Evolutionary conservation across 2,797 vertebrate genomes (phyloP).

Genomic region (Sphenodon punctatus): DNA sequence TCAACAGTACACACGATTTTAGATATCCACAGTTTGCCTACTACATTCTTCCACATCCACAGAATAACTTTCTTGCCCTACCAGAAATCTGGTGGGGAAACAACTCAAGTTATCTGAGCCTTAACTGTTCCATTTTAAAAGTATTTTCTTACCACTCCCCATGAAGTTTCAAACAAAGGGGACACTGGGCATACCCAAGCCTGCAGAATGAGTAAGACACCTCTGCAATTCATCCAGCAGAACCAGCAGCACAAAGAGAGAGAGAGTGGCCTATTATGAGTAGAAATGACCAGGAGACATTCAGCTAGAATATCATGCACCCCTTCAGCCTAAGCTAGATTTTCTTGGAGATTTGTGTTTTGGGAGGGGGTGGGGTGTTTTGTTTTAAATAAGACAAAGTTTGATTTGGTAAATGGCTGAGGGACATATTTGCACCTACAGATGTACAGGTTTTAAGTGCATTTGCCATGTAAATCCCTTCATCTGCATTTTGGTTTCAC

Average conservation of each 20-base stretch:
- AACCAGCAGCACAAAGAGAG: neutral
- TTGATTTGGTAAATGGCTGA: neutral
- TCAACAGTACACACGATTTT: neutral
- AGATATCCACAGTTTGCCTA: neutral
- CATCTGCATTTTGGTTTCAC: neutral
- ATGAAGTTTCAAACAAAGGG: neutral
- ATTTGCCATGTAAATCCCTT: neutral
- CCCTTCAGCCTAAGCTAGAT: neutral
- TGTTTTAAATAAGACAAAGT: constrained; percentile 2
- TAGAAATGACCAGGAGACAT: too few species aligned
- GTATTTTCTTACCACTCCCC: neutral
- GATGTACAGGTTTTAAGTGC: neutral
- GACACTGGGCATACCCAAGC: neutral
- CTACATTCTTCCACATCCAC: neutral
- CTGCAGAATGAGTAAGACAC: neutral
- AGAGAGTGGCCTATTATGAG: neutral
- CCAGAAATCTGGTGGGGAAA: neutral
- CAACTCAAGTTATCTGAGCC: neutral
- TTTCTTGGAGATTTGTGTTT: too few species aligned
- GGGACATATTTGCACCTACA: too few species aligned
- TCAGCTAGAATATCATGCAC: neutral
- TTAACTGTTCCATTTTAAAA: neutral
- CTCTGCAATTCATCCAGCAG: neutral
- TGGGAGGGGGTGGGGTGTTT: too few species aligned
- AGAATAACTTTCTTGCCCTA: neutral